Percentiles rank a stretch among this genome's conserved stretches.
phyloP scores from a whole-genome alignment of 2,113 vertebrate species.

The Gorsachius goisagi region DNA sequence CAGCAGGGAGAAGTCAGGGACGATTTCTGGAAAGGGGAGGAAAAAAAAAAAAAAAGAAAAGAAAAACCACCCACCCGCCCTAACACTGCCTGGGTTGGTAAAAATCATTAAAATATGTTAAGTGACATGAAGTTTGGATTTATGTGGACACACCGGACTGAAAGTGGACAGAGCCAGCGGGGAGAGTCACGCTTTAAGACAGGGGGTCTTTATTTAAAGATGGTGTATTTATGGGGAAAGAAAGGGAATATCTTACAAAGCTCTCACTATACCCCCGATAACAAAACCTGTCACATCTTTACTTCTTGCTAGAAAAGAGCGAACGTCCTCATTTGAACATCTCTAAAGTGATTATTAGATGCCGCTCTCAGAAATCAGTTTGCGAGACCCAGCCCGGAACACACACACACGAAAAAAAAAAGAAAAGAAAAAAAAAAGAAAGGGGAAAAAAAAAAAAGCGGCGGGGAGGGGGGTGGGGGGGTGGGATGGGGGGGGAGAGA shows the following conservation, averaged over 20 bases:
- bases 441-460: no score
- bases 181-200: slow-evolving; percentile 75
- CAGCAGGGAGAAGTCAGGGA: neutral
- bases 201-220: slow-evolving; percentile 62
- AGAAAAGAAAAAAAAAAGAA: no score
- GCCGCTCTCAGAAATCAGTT: slow-evolving; percentile 37
- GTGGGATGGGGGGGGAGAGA: no score
- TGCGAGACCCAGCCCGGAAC: neutral
- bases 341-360: slow-evolving; percentile 47
- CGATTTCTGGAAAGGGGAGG: neutral
- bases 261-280: slow-evolving; percentile 64
- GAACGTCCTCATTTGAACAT: slow-evolving; percentile 45
- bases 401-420: neutral
- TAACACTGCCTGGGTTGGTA: neutral
- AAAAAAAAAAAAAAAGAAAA: neutral
- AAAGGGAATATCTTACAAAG: slow-evolving; percentile 72
- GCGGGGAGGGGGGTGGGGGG: no score
- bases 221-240: slow-evolving; percentile 46
- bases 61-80: no score
- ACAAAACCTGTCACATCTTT: slow-evolving; percentile 81
- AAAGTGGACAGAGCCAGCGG: slow-evolving; percentile 76
- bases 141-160: slow-evolving; percentile 73
- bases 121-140: slow-evolving; percentile 22
- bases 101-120: slow-evolving; percentile 23
- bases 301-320: slow-evolving; percentile 60